Conservation (phyloP, 2,113 vertebrate species). For the Steatornis caripensis region DNA sequence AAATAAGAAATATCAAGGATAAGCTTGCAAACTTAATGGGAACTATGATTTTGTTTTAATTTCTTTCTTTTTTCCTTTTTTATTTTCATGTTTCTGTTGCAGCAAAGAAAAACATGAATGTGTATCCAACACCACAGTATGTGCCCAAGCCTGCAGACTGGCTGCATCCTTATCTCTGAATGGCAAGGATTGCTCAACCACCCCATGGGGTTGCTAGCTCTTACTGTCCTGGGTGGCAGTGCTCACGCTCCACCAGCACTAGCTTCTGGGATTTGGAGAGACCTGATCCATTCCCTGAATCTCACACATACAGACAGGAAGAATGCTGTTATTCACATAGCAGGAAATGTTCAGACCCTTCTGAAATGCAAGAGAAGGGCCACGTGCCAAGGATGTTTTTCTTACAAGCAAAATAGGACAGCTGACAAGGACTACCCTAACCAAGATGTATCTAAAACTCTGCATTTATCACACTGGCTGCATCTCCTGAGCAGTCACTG, state of each 20-base stretch:
- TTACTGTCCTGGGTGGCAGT: neutral
- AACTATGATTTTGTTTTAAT: neutral
- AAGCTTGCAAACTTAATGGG: neutral
- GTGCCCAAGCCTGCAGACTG: neutral
- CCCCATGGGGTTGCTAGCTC: neutral
- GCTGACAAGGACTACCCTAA: neutral
- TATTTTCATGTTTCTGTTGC: neutral
- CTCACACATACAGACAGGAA: neutral
- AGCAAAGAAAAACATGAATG: neutral
- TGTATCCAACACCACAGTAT: accelerated
- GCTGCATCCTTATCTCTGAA: neutral
- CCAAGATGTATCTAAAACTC: neutral
- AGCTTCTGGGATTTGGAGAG: neutral
- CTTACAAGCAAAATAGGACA: neutral
- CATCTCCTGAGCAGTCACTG: neutral
- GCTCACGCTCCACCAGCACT: neutral
- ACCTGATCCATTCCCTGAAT: neutral
- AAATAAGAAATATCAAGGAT: neutral
- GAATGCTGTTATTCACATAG: neutral
- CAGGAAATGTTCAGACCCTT: neutral
- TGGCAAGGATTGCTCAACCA: neutral
- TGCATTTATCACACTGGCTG: neutral
- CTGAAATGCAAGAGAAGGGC: neutral
- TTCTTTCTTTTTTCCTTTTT: neutral
- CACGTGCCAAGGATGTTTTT: neutral